Evolutionary conservation across 1,140 invertebrate species (phyloP).

Genomic region (Drosophila watanabei): DNA sequence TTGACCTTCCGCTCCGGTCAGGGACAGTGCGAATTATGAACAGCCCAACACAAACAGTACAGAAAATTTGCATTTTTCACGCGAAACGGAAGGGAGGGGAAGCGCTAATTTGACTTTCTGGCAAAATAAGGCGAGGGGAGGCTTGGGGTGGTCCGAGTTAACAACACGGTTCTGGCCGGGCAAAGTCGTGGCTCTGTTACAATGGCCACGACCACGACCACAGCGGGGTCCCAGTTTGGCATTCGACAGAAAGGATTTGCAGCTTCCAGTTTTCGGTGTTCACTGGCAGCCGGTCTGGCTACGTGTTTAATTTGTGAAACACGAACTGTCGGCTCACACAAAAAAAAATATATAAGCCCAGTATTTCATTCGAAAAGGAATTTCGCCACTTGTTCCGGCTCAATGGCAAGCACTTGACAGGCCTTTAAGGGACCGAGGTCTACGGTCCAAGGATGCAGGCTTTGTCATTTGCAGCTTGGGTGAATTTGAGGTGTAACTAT

Average conservation of each 20-base stretch:
- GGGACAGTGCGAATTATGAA: conserved; percentile 51
- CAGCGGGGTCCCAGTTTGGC: conserved; percentile 43
- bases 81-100: conserved; percentile 15
- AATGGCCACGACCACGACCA: conserved; percentile 34
- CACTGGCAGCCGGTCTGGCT: conserved; percentile 6
- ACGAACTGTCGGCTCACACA: conserved; percentile 33
- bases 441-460: conserved; percentile 12
- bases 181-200: conserved; percentile 22
- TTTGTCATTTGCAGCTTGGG: conserved; percentile 36
- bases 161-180: conserved; percentile 55
- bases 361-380: conserved; percentile 22
- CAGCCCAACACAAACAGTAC: conserved; percentile 14
- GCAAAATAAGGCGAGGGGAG: background rate
- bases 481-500: conserved; percentile 13
- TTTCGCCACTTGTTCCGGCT: conserved; percentile 30
- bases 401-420: conserved; percentile 54
- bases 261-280: conserved; percentile 17
- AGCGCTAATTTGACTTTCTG: conserved; percentile 61
- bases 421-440: conserved; percentile 16
- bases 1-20: conserved; percentile 63
- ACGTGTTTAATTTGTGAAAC: conserved; percentile 79
- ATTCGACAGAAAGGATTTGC: conserved; percentile 58
- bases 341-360: conserved; percentile 10
- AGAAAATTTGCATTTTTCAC: conserved; percentile 69
- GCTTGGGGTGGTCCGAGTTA: conserved; percentile 37